Percentiles rank a stretch among this genome's conserved stretches.
These are phyloP conservation scores for Strix aluco DNA, from an alignment of 2,113 vertebrate species.

Conservation along the genomic window DNA sequence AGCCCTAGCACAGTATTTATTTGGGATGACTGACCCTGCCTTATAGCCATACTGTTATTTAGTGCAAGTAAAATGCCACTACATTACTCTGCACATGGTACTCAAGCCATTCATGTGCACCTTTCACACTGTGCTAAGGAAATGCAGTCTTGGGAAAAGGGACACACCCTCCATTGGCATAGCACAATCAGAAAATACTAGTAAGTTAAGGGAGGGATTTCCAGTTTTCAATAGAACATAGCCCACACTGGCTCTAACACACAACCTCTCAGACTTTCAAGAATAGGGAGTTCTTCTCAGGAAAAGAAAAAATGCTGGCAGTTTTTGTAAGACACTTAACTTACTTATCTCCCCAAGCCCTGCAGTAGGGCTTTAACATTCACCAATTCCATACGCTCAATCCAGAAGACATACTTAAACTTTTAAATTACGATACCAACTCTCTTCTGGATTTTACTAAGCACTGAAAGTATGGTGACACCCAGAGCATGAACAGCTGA, in stretches of 20 bases:
- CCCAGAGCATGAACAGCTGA: background rate
- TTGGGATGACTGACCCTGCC: background rate
- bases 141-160: background rate
- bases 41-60: background rate
- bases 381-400: background rate
- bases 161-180: background rate
- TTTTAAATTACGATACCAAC: background rate
- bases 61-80: background rate
- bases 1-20: background rate
- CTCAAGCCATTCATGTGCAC: background rate
- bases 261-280: background rate
- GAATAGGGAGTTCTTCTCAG: background rate
- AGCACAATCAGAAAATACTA: background rate
- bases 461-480: background rate
- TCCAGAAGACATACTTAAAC: background rate
- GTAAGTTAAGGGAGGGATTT: background rate
- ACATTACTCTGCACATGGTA: background rate
- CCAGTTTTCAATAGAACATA: background rate
- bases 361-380: background rate
- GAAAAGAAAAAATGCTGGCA: background rate
- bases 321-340: background rate
- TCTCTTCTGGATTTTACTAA: background rate
- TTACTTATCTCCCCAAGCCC: background rate
- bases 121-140: background rate
- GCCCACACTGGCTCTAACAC: background rate